Base-by-base conservation (phyloP, 2,888 invertebrate species). In the Drosophila robusta region DNA sequence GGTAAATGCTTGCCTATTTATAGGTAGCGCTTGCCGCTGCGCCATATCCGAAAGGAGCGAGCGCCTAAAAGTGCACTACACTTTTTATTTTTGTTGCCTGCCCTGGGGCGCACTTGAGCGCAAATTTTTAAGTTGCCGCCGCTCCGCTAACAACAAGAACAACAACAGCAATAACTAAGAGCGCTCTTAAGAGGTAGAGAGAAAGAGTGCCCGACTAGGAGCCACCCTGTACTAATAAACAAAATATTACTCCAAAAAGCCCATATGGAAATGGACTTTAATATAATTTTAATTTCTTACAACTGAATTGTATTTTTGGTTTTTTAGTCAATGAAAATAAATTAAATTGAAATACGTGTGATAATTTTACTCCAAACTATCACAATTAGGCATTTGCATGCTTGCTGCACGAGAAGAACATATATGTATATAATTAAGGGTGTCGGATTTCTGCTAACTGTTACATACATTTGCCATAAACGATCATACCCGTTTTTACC, bases 71-170 rank as follows among this genome's bases (percentile, higher is more conserved):
- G 70, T 65, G 70, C 74, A 73, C 69, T 70, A 34, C 24, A 61
- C n/a, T 38, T 56, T 58, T 60, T 63, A 63, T 41, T 22, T 68
- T 32, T 54, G 70, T 45, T 45, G 49, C 45, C 49, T 45, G 51
- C 57, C 61, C 64, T 34, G 36, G 46, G 67, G 57, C 49, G 56
- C 68, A 69, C 51, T 72, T 65, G 54, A 44, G 64, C 26, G 49
- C 41, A 57, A 69, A 71, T 54, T 60, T 67, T 74, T 49, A 71
- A 78, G 73, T 70, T 80, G 58, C 45, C 60, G 24, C 62, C 75
- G 63, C 76, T 52, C 56, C 46, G 54, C 55, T 22, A 55, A 54
- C 56, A 64, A 47, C 44, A 58, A n/a, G 26, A 63, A 14, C 18
- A 29, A 26, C 36, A 32, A 45, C 18, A 45, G 22, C 29, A 49